These are phyloP conservation scores for Blastobasis adustella DNA, from an alignment of 2,888 invertebrate species.

Conservation along the genomic window DNA sequence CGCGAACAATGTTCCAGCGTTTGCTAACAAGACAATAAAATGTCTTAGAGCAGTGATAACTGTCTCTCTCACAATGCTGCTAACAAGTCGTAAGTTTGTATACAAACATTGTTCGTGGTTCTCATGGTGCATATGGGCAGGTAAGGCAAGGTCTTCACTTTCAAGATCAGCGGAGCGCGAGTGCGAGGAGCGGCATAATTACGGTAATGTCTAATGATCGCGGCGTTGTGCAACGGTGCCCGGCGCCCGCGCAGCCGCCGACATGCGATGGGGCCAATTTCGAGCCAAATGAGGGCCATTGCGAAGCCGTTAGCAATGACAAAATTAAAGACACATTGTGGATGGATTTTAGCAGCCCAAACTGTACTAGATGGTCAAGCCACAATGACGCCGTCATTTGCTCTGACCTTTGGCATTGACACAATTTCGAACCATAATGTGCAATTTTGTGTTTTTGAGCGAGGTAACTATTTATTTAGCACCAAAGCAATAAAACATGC, in stretches of 20 bases:
- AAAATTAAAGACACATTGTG: not conserved
- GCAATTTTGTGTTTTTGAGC: too few species aligned
- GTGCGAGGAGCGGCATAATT: conserved; percentile 61
- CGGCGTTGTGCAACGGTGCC: conserved; percentile 48
- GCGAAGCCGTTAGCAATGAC: conserved; percentile 16
- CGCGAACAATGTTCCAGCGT: too few species aligned
- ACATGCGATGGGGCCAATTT: conserved; percentile 50
- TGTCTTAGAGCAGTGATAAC: not conserved
- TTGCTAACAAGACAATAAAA: not conserved
- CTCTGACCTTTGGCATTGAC: too few species aligned
- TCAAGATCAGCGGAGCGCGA: conserved; percentile 72
- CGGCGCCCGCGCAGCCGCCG: conserved; percentile 16
- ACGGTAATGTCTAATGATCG: conserved; percentile 43
- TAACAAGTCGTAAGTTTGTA: conserved; percentile 26
- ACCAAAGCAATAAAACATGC: too few species aligned
- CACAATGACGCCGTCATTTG: not conserved
- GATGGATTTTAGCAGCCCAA: too few species aligned
- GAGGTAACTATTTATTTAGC: too few species aligned
- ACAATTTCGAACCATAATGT: too few species aligned
- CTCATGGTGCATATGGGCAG: conserved; percentile 42
- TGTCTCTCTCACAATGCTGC: not conserved
- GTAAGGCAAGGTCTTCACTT: conserved; percentile 65
- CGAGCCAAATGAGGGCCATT: conserved; percentile 30
- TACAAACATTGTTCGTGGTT: conserved; percentile 55
- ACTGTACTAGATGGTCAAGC: not conserved